Conservation (phyloP, 2,797 vertebrate genomes). For the Saxicola maurus region DNA sequence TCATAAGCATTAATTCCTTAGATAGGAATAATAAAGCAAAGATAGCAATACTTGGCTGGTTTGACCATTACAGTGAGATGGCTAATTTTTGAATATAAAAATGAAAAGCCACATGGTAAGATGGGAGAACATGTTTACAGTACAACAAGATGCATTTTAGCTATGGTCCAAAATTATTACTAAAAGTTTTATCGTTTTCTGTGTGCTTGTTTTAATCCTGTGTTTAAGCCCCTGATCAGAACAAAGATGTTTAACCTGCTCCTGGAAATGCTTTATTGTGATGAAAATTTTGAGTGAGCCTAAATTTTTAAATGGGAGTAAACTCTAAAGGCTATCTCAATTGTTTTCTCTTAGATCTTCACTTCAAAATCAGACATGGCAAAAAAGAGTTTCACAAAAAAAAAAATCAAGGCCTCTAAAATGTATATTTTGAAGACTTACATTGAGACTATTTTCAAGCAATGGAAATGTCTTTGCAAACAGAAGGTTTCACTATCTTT, state of each 20-base stretch:
- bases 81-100: conserved; percentile 18
- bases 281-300: background rate
- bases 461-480: background rate
- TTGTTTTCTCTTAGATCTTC: background rate
- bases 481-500: background rate
- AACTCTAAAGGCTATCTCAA: background rate
- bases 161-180: background rate
- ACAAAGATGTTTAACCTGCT: background rate
- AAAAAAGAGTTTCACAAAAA: background rate
- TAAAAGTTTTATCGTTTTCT: background rate
- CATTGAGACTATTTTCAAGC: background rate
- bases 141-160: background rate
- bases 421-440: background rate
- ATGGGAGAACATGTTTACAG: background rate
- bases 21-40: conserved; percentile 45
- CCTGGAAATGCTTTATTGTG: background rate
- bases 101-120: background rate
- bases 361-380: background rate
- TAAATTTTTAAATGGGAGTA: background rate
- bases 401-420: background rate
- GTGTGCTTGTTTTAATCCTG: background rate
- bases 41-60: background rate
- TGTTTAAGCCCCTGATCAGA: background rate
- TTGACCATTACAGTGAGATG: background rate
- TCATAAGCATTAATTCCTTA: conserved; percentile 73